Base-by-base conservation (phyloP, 1,140 invertebrate genomes). In the Aphis gossypii region DNA sequence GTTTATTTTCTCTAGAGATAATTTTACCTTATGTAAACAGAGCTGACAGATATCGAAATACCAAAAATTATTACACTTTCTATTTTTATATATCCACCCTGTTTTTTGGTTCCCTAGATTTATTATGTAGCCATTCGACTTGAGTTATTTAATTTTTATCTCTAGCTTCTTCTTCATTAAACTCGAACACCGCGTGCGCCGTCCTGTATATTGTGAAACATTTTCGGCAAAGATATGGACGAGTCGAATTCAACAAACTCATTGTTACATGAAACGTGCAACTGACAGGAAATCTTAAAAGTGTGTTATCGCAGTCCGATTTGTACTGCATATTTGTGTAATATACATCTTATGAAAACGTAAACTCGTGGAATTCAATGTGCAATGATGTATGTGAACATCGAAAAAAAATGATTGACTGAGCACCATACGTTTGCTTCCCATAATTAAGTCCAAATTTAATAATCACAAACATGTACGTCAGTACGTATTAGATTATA, bases 61-160 rank as follows among this genome's bases (percentile, higher is more conserved):
- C 86, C 86, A 46, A 9, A 35, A 87, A 87, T 48, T 87, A 87
- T 87, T 25, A 48, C 44, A 38, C 14, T 51, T 87, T 3, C 14
- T 48, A 35, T 87, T 48, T 30, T n/a, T 35, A 51, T 5, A n/a
- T 18, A 46, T 18, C 30, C 30, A 48, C 30, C 30, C n/a, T 6
- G 7, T 51, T 87, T 87, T 18, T 46, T 48, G 44, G 30, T 46
- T 30, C 44, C 8, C 9, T 46, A n/a, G 35, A 0, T 83, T 38
- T 83, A 83, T 83, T 38, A 38, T 38, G n/a, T 11, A 84, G 35
- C 23, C 9, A 21, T 84, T 46, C 4, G 25, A 30, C 25, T 86
- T 86, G 25, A 46, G 25, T 86, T 30, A 87, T 87, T 51, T 35
- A 87, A 87, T 87, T 87, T 87, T 87, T 87, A 87, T 87, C 86